Conservation (phyloP, 2,113 vertebrate species). For the Corydoras maculifer region DNA sequence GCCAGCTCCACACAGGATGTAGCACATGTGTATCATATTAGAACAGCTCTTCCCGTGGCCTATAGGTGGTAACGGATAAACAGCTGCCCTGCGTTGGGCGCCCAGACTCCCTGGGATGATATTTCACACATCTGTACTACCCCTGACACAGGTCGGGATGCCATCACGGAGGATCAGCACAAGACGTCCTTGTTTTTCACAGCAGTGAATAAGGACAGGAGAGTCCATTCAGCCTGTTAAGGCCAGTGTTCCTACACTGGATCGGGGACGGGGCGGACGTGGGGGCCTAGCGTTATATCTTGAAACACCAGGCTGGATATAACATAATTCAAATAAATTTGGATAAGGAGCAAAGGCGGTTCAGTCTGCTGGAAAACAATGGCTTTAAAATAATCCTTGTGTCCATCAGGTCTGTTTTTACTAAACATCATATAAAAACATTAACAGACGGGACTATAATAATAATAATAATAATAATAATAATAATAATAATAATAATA, state of each 20-base stretch:
- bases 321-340: no score
- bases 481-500: no score
- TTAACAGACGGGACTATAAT: no score
- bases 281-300: slow-evolving; percentile 43
- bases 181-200: slow-evolving; percentile 48
- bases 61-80: slow-evolving; percentile 58
- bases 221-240: slow-evolving; percentile 47
- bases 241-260: slow-evolving; percentile 17
- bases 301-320: slow-evolving; percentile 30
- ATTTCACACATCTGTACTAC: slow-evolving; percentile 60
- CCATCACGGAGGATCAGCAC: slow-evolving; percentile 47
- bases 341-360: no score
- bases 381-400: no score
- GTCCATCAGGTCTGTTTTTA: no score
- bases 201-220: slow-evolving; percentile 47
- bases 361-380: no score
- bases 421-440: no score
- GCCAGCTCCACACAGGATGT: slow-evolving; percentile 58
- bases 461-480: no score
- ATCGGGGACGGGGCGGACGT: slow-evolving; percentile 43
- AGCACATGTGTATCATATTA: slow-evolving; percentile 66
- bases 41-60: slow-evolving; percentile 50
- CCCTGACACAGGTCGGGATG: slow-evolving; percentile 60
- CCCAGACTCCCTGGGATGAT: slow-evolving; percentile 48
- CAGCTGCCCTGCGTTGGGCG: slow-evolving; percentile 54